Evolutionary conservation across 2,113 vertebrate species (phyloP), one percentile per base, ranked within the genome.

Genomic region (Glaucomys volans): DNA sequence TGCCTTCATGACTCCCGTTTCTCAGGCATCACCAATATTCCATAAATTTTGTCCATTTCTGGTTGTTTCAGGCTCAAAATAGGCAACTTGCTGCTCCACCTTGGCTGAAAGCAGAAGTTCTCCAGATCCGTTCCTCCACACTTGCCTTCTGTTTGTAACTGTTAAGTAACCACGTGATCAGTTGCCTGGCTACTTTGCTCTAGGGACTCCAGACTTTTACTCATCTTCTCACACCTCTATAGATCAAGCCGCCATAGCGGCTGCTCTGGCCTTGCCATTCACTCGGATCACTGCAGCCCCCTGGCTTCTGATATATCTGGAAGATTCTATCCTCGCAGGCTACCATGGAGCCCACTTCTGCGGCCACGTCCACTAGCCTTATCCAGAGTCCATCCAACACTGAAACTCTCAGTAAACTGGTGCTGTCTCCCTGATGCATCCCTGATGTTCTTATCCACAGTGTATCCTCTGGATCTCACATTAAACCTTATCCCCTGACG

Each of bases 341-440:
- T 82, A 6, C 30, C 9, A 40, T 10, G 35, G 26, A 76, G 30
- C 47, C 75, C 11, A 1, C 12, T 50, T 54, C 47, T 69, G 35
- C 47, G 11, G 59, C 30, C 32, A 13, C 20, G 28, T 71, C n/a
- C 71, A 40, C 37, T 35, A 77, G 10, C 18, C 28, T 64, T 28
- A 32, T 32, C 16, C 57, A 28, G 64, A 37, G 40, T 0, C 66
- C 77, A 85, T 12, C 9, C 24, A 16, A 2, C 24, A 28, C 30
- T 0, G 12, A 18, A 18, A 26, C 83, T 24, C n/a, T 5, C 2
- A 32, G 40, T 16, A 28, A 14, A 8, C 18, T 24, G 12, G 30
- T 16, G 35, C 12, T 26, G 26, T 62, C 50, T 47, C 66, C 2
- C 42, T 1, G 37, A 18, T 10, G 20, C 4, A 0, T 14, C 18